Percentiles rank a stretch among this genome's conserved stretches.
These are phyloP conservation scores for Galago senegalensis DNA, from an alignment of 2,797 vertebrate genomes.

Conservation along the genomic window DNA sequence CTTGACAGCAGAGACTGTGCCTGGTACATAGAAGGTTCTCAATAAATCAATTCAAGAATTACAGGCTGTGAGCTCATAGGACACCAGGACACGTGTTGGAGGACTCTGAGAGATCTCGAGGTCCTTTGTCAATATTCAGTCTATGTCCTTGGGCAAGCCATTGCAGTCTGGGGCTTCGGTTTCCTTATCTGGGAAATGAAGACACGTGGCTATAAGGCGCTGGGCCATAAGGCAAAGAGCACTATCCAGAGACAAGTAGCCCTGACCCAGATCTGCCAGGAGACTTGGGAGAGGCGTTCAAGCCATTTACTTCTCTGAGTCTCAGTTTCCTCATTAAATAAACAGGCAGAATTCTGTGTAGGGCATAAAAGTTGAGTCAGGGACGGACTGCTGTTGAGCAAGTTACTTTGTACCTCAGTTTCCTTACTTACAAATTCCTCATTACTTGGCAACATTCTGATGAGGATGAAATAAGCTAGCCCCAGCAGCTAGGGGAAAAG, in stretches of 20 bases:
- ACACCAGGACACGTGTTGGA: not conserved
- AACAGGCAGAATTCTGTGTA: not conserved
- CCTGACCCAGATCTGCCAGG: not conserved
- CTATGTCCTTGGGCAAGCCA: not conserved
- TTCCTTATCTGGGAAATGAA: conserved; percentile 57
- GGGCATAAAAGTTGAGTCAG: not conserved
- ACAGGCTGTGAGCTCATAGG: not conserved
- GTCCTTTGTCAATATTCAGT: conserved; percentile 44
- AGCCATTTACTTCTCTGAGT: not conserved
- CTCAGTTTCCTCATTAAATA: not conserved
- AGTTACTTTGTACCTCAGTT: not conserved
- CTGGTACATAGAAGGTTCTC: not conserved
- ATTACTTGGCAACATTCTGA: not conserved
- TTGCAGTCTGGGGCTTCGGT: not conserved
- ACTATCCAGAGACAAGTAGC: not conserved
- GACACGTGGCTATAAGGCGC: not conserved
- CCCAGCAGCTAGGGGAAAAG: not conserved
- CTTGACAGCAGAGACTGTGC: not conserved
- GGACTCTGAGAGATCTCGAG: conserved; percentile 12
- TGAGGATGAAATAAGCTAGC: not conserved
- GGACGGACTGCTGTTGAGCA: not conserved
- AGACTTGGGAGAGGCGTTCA: not conserved
- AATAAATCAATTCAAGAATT: not conserved
- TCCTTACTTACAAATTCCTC: conserved; percentile 21
- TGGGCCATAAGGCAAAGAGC: conserved; percentile 38